Base-by-base conservation (phyloP, 1,140 invertebrate genomes). In the Drosophila novamexicana region DNA sequence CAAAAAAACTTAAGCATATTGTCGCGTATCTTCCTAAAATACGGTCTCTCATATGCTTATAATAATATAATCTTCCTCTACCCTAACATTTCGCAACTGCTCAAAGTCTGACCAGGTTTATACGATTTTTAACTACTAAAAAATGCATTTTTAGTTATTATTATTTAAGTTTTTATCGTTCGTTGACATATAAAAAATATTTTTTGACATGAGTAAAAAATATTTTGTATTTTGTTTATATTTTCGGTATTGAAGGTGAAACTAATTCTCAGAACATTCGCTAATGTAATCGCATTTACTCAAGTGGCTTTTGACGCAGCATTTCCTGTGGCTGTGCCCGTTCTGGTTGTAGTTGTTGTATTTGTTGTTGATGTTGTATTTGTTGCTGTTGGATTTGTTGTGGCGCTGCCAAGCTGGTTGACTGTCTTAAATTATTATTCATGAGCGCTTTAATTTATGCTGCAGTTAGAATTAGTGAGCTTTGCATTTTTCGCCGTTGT, bases 391-490 rank as follows among this genome's bases (percentile, higher is more conserved):
- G 75, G 3, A 29, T 29, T 77, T 84, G 71, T 71, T 82, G 66
- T 68, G 58, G 71, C 49, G 47, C 59, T 74, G 56, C 22, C 36
- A 53, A 47, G 18, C n/a, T 66, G 59, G 59, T 52, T 75, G 54
- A 71, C 74, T 83, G 83, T 77, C 84, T 89, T 89, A 77, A 89
- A 88, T 89, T 89, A 88, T 89, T 88, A 88, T 88, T 88, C 83
- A 88, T 88, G 77, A 88, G 83, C 50, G 80, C 84, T 84, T 88
- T 89, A 88, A 88, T 88, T 88, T 88, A 88, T 88, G 84, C 83
- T 89, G 81, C 84, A 89, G 80, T 89, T 89, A 66, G 83, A 88
- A 88, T 88, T 88, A 88, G 83, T 86, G 66, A 64, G 83, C 84
- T 86, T 77, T 83, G 83, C 76, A 86, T 86, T 86, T 86, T 88